These are phyloP conservation scores for Pasiphila rectangulata DNA, from an alignment of 2,888 invertebrate genomes.

Conservation along the genomic window DNA sequence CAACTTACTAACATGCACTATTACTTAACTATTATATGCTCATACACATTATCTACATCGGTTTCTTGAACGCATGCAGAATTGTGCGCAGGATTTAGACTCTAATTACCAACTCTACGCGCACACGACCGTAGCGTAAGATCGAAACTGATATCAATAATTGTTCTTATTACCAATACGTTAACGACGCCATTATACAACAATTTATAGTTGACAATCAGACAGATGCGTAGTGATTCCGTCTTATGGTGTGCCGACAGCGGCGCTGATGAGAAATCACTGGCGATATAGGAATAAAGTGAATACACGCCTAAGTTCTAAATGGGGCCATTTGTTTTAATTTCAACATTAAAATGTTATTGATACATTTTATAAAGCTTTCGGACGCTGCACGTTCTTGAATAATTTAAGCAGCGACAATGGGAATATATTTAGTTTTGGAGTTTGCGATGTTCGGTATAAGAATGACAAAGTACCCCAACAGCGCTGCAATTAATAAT, in stretches of 20 bases:
- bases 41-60: slow-evolving; percentile 12
- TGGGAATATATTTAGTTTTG: no score
- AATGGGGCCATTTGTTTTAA: slow-evolving; percentile 60
- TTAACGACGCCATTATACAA: slow-evolving; percentile 51
- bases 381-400: not conserved
- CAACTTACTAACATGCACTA: not conserved
- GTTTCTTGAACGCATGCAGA: slow-evolving; percentile 10
- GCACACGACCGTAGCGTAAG: slow-evolving; percentile 46
- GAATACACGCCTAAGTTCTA: slow-evolving; percentile 53
- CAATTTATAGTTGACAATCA: slow-evolving; percentile 53
- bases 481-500: not conserved
- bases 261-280: slow-evolving; percentile 57
- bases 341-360: slow-evolving; percentile 29
- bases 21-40: slow-evolving; percentile 18
- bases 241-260: slow-evolving; percentile 42
- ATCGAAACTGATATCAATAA: slow-evolving; percentile 50
- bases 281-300: slow-evolving; percentile 58
- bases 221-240: slow-evolving; percentile 46
- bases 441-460: no score
- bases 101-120: slow-evolving; percentile 25
- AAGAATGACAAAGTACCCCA: not conserved
- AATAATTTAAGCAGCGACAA: no score
- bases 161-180: slow-evolving; percentile 47
- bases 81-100: slow-evolving; percentile 6
- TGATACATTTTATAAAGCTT: slow-evolving; percentile 9